phyloP scores from a whole-genome alignment of 2,113 vertebrate genomes.

The Ptilorrhoa leucosticta region DNA sequence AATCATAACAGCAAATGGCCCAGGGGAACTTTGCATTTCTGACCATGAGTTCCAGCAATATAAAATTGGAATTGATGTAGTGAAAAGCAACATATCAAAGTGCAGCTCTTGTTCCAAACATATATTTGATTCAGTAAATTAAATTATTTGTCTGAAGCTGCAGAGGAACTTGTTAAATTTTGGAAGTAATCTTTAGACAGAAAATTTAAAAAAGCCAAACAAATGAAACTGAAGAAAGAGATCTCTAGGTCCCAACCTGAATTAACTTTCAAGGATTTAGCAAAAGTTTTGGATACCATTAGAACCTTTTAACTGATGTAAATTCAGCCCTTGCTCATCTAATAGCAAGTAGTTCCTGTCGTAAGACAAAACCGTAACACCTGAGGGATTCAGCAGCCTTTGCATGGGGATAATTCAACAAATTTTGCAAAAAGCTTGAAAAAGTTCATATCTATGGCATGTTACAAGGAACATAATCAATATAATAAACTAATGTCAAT shows the following conservation, averaged over 20 bases:
- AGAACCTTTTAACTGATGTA: not conserved
- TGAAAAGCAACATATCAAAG: not conserved
- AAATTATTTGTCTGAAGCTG: not conserved
- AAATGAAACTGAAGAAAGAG: not conserved
- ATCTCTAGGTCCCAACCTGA: not conserved
- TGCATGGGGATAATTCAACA: not conserved
- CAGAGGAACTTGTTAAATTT: not conserved
- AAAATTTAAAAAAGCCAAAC: not conserved
- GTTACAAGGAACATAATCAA: not conserved
- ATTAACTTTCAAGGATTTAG: not conserved
- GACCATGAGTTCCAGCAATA: not conserved
- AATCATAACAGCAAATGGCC: rapidly evolving
- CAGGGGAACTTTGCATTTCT: not conserved
- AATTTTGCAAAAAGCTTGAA: not conserved
- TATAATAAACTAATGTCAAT: not conserved
- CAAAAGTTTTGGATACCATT: not conserved
- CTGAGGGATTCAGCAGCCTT: not conserved
- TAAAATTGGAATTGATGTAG: not conserved
- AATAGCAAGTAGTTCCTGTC: not conserved
- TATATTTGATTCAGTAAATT: not conserved
- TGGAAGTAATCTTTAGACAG: not conserved
- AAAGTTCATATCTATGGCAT: not conserved
- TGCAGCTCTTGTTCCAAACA: not conserved
- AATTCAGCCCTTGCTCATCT: not conserved
- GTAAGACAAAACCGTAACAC: not conserved